Evolutionary conservation across 2,888 invertebrate species (phyloP).

Genomic region (Napeogenes inachia): DNA sequence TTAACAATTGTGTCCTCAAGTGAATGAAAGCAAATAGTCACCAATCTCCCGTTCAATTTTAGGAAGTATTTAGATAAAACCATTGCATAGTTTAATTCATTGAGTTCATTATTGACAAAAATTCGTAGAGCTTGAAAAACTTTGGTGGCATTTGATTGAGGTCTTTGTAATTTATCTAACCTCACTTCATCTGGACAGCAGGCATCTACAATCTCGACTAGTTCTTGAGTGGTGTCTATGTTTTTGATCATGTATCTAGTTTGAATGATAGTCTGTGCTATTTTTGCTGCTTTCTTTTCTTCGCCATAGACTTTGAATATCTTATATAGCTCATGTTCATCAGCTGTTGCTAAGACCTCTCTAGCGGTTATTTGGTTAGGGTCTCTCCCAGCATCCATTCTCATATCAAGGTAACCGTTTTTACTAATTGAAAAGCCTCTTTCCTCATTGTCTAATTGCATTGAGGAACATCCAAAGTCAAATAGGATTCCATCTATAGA

Average conservation of each 20-base stretch:
- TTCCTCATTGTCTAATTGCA: constrained; percentile 90
- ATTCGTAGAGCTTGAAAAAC: constrained; percentile 95
- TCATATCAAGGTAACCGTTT: constrained; percentile 95
- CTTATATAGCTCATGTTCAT: constrained; percentile 86
- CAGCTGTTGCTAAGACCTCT: constrained; percentile 88
- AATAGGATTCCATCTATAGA: constrained; percentile 92
- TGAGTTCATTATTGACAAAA: constrained; percentile 97
- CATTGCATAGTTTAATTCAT: constrained; percentile 94
- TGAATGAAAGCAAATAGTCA: constrained; percentile 93
- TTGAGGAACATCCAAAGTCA: constrained; percentile 96
- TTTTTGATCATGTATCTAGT: constrained; percentile 85
- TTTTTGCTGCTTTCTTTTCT: constrained; percentile 90
- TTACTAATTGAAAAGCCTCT: constrained; percentile 92
- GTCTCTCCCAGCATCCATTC: constrained; percentile 90
- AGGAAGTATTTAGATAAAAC: constrained; percentile 86
- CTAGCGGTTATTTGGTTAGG: constrained; percentile 88
- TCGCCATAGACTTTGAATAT: constrained; percentile 96
- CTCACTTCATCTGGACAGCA: constrained; percentile 77
- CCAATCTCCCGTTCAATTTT: constrained; percentile 86
- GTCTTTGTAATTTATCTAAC: constrained; percentile 85
- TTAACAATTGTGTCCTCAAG: constrained; percentile 96
- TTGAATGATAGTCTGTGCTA: constrained; percentile 92
- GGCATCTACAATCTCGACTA: constrained; percentile 84
- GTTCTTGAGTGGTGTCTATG: constrained; percentile 88
- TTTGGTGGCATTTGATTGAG: constrained; percentile 91